These are phyloP conservation scores for Brachypodius melanocephalos DNA, from an alignment of 2,113 vertebrate genomes.

Conservation along the genomic window DNA sequence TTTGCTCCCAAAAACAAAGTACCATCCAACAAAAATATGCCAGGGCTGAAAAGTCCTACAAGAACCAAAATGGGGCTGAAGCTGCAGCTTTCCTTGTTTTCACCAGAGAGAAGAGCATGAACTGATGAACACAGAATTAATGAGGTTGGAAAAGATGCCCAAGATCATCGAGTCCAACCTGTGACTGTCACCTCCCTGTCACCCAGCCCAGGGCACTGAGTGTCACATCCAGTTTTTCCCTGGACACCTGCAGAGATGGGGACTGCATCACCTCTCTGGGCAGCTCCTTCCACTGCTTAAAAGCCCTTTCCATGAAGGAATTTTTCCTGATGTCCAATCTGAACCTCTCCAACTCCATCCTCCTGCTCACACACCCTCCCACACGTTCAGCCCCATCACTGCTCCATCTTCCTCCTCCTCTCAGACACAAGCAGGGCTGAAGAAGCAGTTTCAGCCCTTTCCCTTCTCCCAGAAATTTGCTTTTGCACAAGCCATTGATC, in stretches of 20 bases:
- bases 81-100: not conserved
- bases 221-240: not conserved
- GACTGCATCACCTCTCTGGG: not conserved
- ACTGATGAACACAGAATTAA: no score
- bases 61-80: not conserved
- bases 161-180: not conserved
- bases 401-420: not conserved
- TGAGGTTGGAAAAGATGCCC: not conserved
- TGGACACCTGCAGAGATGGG: not conserved
- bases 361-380: not conserved
- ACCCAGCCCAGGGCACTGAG: not conserved
- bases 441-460: not conserved
- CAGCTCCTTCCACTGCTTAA: not conserved
- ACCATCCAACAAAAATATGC: accelerated
- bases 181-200: not conserved
- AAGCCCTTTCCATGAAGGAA: not conserved
- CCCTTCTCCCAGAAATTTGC: not conserved
- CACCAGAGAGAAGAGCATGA: not conserved
- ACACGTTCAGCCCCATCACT: not conserved
- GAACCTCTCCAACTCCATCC: not conserved
- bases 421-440: not conserved
- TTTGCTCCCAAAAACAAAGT: not conserved
- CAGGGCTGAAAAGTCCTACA: not conserved
- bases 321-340: not conserved
- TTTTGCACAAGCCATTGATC: not conserved